Base-by-base conservation (phyloP, 1,140 invertebrate genomes). In the Atta texana region DNA sequence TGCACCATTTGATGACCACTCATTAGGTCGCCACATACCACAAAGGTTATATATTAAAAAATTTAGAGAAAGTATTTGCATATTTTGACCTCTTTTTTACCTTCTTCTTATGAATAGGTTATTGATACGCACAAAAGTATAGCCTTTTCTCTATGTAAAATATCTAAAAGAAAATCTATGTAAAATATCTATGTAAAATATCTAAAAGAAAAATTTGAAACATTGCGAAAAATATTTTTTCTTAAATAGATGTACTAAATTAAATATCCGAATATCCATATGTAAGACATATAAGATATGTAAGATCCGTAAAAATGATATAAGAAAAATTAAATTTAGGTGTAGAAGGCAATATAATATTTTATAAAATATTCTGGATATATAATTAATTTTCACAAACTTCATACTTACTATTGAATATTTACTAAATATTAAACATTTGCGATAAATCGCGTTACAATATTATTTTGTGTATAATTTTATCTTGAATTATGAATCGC, bases 11-110 rank as follows among this genome's bases (percentile, higher is more conserved):
- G 69, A 75, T 4, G 80, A 34, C 80, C 80, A 87, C 12, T 72
- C 3, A 16, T 69, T 24, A 31, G 86, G 86, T 44, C 80, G 59
- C 86, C 86, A 87, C 21, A 86, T 12, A n/a, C 76, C 85, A 21
- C 69, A 31, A 1, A 72, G 21, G 0, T n/a, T 39, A 14, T 64
- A 76, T n/a, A 82, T 53, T 2, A 85, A 24, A 16, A 87, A 75
- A 18, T 72, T 75, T 31, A 87, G n/a, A 10, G 66, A 51, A 39
- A 81, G 24, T 49, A 69, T 44, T 18, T 63, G 55, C 75, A 84
- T 68, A 34, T 53, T 66, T 49, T 0, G 34, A 21, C 10, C 2
- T 21, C 28, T 14, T 21, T 66, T 49, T 1, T 4, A 68, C n/a
- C 12, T 44, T 14, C 21, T 39, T 21, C 28, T 39, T 68, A 51